These are phyloP conservation scores for Schrankia costaestrigalis DNA, from an alignment of 2,888 invertebrate genomes.

Conservation along the genomic window DNA sequence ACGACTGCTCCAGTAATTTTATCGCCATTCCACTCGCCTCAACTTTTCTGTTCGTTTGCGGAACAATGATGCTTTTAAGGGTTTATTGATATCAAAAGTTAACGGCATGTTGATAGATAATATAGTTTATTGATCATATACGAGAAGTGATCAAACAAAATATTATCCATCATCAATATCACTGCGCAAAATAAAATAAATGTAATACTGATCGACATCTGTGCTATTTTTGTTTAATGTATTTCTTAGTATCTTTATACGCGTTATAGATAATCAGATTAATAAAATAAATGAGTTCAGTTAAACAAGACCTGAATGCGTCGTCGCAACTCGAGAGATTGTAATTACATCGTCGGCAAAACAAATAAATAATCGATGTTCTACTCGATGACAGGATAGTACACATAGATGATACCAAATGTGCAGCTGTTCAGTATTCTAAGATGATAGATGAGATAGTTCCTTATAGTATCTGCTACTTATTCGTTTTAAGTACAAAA, in stretches of 20 bases:
- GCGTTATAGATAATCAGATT: conserved; percentile 66
- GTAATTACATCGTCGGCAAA: conserved; percentile 64
- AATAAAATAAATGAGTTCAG: conserved; percentile 62
- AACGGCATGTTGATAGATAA: conserved; percentile 27
- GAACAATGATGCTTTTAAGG: conserved; percentile 28
- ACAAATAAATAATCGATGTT: conserved; percentile 63
- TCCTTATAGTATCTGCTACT: conserved; percentile 17
- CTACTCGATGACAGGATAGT: conserved; percentile 58
- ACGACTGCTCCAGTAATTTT: conserved; percentile 37
- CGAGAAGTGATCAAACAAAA: too few relatives aligned
- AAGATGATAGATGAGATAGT: conserved; percentile 25
- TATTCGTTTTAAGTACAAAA: conserved; percentile 23
- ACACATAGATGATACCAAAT: conserved; percentile 28
- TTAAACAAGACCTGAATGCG: conserved; percentile 46
- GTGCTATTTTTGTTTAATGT: conserved; percentile 29
- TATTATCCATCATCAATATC: too few relatives aligned
- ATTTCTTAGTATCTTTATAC: conserved; percentile 41
- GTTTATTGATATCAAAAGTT: conserved; percentile 29
- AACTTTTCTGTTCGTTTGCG: conserved; percentile 32
- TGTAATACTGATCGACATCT: too few relatives aligned
- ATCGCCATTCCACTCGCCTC: conserved; percentile 31
- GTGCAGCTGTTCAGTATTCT: conserved; percentile 10
- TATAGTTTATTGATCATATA: conserved; percentile 14
- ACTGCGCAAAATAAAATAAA: too few relatives aligned
- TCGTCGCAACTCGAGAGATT: conserved; percentile 47